Conservation (phyloP, 2,888 invertebrate species). For the Choreutis nemorana region DNA sequence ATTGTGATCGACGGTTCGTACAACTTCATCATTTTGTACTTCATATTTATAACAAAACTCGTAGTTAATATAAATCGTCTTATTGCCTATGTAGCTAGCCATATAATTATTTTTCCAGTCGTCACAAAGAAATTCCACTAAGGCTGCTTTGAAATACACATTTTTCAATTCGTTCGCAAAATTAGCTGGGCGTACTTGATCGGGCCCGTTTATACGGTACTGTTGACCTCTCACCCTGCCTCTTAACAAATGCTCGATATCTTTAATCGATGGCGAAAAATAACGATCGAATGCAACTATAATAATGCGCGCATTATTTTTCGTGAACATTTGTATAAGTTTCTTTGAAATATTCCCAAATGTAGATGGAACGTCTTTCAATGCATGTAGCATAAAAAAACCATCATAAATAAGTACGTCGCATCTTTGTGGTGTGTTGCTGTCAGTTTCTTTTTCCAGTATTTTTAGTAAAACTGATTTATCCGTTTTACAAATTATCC, state of each 20-base stretch:
- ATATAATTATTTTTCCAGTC: conserved; percentile 12
- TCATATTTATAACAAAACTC: conserved; percentile 8
- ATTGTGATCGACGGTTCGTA: background rate
- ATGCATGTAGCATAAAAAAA: background rate
- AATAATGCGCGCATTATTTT: conserved; percentile 7
- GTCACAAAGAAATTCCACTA: conserved; percentile 11
- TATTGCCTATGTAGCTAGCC: conserved; percentile 7
- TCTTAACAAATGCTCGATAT: conserved; percentile 11
- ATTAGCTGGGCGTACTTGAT: conserved; percentile 11
- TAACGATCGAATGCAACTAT: conserved; percentile 15
- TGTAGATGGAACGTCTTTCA: background rate
- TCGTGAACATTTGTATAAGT: background rate
- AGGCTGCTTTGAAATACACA: conserved; percentile 12
- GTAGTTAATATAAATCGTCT: conserved; percentile 12
- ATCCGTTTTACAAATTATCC: conserved; percentile 17
- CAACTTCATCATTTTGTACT: conserved; percentile 7
- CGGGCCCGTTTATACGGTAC: conserved; percentile 10
- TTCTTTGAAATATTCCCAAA: conserved; percentile 2
- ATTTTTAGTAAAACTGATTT: conserved; percentile 16
- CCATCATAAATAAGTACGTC: conserved; percentile 1
- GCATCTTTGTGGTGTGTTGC: background rate
- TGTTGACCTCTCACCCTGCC: conserved; percentile 2
- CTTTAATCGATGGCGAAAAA: conserved; percentile 15
- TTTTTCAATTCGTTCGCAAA: conserved; percentile 14
- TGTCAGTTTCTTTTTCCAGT: conserved; percentile 9